Evolutionary conservation across 2,888 invertebrate species (phyloP).

Genomic region (Andrena trimmerana): DNA sequence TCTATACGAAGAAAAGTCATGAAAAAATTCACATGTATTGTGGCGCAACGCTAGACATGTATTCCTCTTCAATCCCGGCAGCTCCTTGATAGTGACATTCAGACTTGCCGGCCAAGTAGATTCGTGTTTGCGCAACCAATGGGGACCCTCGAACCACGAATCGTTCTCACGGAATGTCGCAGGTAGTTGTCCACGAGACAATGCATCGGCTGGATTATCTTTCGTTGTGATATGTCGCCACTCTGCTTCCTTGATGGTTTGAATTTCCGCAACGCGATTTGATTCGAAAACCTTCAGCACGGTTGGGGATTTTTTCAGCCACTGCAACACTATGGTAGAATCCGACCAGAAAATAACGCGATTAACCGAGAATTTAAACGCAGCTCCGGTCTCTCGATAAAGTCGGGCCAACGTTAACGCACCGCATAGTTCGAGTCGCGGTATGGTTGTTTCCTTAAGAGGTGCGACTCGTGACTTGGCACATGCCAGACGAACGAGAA

Average conservation of each 20-base stretch:
- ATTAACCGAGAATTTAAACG: not conserved
- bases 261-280: constrained; percentile 24
- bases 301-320: constrained; percentile 2
- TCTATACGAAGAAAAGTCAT: constrained; percentile 2
- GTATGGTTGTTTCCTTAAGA: not conserved
- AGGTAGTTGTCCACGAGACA: no score
- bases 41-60: no score
- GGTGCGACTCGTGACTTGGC: constrained; percentile 43
- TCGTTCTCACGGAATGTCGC: no score
- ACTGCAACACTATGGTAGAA: constrained; percentile 6
- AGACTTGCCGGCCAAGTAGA: constrained; percentile 5
- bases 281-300: constrained; percentile 15
- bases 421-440: constrained; percentile 30
- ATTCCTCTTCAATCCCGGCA: no score
- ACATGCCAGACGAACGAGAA: not conserved
- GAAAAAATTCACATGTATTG: no score
- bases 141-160: no score
- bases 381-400: not conserved
- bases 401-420: not conserved
- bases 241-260: not conserved
- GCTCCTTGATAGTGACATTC: no score
- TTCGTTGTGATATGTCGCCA: constrained; percentile 24
- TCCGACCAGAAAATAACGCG: not conserved
- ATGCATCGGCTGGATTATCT: constrained; percentile 19
- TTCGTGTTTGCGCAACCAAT: no score